These are phyloP conservation scores for Siderastrea radians DNA, from an alignment of 92 coral and sea anemone species.

Conservation along the genomic window DNA sequence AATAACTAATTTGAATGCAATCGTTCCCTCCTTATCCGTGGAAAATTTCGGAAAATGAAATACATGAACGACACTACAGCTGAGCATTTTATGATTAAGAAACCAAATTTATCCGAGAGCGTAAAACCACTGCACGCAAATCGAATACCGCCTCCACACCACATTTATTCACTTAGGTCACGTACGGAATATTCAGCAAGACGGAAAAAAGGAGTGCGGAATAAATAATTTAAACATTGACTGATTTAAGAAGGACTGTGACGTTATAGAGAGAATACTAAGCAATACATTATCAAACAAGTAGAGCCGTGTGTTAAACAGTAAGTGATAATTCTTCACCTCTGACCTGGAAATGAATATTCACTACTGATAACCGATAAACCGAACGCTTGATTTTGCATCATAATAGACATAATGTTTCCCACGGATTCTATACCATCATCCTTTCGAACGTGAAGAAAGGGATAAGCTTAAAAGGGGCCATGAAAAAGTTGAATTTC, in stretches of 20 bases:
- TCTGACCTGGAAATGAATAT: not conserved
- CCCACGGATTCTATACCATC: not conserved
- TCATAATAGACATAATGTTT: not conserved
- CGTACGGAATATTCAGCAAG: too few relatives aligned
- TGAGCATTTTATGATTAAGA: too few relatives aligned
- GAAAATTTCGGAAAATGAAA: too few relatives aligned
- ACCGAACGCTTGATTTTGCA: not conserved
- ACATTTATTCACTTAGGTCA: too few relatives aligned
- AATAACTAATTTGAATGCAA: not conserved
- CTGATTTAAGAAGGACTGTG: not conserved
- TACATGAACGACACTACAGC: too few relatives aligned
- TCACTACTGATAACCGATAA: not conserved
- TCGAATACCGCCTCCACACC: too few relatives aligned
- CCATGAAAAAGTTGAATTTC: not conserved
- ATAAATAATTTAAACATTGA: not conserved
- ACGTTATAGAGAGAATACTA: not conserved
- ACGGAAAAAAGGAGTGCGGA: not conserved
- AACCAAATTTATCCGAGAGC: too few relatives aligned
- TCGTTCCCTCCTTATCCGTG: not conserved
- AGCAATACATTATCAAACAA: not conserved
- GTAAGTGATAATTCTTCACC: not conserved
- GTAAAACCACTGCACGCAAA: too few relatives aligned
- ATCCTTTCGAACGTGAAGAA: not conserved
- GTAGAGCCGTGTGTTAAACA: not conserved
- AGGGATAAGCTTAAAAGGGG: too few relatives aligned